Base-by-base conservation (phyloP, 2,113 vertebrate species). In the Megaceryle maxima region DNA sequence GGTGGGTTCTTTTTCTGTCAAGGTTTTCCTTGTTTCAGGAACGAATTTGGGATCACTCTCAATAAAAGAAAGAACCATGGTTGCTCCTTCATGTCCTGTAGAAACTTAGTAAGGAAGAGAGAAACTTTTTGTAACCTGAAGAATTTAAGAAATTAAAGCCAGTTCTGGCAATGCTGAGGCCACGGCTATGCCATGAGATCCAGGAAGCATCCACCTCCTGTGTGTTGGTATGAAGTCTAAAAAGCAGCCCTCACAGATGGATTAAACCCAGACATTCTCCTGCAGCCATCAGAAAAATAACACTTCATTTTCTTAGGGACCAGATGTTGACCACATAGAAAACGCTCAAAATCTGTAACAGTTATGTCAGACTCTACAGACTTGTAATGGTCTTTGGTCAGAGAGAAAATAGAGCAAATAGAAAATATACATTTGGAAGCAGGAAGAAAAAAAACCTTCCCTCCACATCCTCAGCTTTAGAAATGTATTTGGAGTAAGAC, bases 171-270 rank as follows among this genome's bases (percentile, higher is more conserved):
- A 29, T 14, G 78, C 69, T 64, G 82, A 62, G 35, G 50, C 62
- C 35, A 39, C 16, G 20, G 82, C 56, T 81, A 3, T 94, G 80
- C 85, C 46, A 11, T 1, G 2, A 56, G 56, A 43, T 92, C 56
- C 90, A 88, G 93, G 90, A 96, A 95, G 41, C 43, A 64, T 72
- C 80, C 46, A 48, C 77, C 64, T 88, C 83, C 86, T 22, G 66
- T 29, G 64, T 44, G 72, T 14, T n/a, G 73, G 37, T 48, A 31
- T 75, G 73, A 37, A 92, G 84, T 37, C 83, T 85, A 24, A 92
- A 95, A 97, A 96, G 85, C 90, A 90, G 51, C 89, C 26, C 62
- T 88, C 88, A 85, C 90, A 88, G 92, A 82, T 93, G 94, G 88
- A 51, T 95, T 81, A 93, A 93, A 88, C 86, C 48, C 86, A 92